phyloP scores from a whole-genome alignment of 2,888 invertebrate genomes.

The Rhogogaster chlorosoma region DNA sequence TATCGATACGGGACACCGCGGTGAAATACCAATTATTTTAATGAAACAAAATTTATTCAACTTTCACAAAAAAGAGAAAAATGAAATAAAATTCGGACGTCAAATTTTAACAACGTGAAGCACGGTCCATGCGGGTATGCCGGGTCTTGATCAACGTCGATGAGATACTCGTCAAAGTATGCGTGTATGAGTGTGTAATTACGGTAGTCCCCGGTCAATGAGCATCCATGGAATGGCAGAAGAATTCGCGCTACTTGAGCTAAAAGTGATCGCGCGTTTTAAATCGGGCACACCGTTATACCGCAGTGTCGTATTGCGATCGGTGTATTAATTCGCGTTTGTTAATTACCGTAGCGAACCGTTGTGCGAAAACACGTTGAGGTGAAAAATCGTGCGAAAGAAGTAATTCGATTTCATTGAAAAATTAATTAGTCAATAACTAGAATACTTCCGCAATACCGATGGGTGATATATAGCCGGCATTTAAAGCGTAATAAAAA shows the following conservation, averaged over 20 bases:
- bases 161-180: neutral
- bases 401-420: neutral
- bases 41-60: slow-evolving; percentile 34
- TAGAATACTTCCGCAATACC: neutral
- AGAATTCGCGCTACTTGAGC: slow-evolving; percentile 40
- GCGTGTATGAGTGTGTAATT: neutral
- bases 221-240: slow-evolving; percentile 29
- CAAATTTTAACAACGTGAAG: slow-evolving; percentile 23
- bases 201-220: slow-evolving; percentile 36
- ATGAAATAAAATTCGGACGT: slow-evolving; percentile 17
- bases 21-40: slow-evolving; percentile 28
- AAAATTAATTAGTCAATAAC: neutral
- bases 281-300: slow-evolving; percentile 41
- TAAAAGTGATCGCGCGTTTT: slow-evolving; percentile 37
- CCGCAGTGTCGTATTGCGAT: neutral
- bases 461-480: neutral
- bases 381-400: neutral
- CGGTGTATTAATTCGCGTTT: neutral
- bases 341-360: neutral
- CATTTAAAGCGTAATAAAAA: neutral
- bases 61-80: slow-evolving; percentile 34
- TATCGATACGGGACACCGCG: slow-evolving; percentile 3
- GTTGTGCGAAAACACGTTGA: neutral
- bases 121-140: slow-evolving; percentile 17
- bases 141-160: neutral